Evolutionary conservation across 2,888 invertebrate genomes (phyloP), one percentile per base, ranked within the genome.

Genomic region (Eumerus sabulonum): DNA sequence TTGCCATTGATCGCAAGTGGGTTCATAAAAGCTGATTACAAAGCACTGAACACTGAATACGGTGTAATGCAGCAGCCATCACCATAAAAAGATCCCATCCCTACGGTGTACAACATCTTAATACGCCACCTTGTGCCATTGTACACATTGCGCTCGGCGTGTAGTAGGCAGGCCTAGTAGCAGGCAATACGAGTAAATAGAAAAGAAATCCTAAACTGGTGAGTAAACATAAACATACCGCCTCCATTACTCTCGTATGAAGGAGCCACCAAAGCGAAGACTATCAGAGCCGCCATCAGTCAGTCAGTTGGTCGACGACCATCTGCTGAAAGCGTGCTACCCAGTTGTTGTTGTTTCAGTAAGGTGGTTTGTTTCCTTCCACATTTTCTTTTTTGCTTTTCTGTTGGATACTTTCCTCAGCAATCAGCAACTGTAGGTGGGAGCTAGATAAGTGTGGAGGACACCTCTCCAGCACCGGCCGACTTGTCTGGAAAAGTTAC

Each of bases 141-240:
- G 64, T 72, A 64, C 64, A 57, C 64, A 59, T 40, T 27, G 72
- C 57, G 59, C 51, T 56, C 53, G 57, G 40, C 27, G 57, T 72
- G 72, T 72, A 57, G 51, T 36, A 35, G 38, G 72, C 64, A 64
- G 72, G n/a, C n/a, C n/a, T 57, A 64, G 72, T 64, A 59, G 27
- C 27, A 27, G 27, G 27, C 27, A 27, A 27, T 27, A 27, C 64
- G 53, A 72, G 64, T 72, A 72, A 72, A 72, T 64, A 72, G 72
- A 72, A 63, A 72, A 72, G 72, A 57, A 72, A 72, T 72, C 64
- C 64, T 72, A 72, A 72, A 72, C 72, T 72, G 59, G 64, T 72
- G 64, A 64, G 72, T 59, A 72, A 72, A 72, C 72, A 72, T 59
- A 72, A 72, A 72, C 72, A 72, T 7, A 7, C 64, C 72, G 64